These are phyloP conservation scores for Discoglossus pictus DNA, from an alignment of 2,797 vertebrate genomes.

Conservation along the genomic window DNA sequence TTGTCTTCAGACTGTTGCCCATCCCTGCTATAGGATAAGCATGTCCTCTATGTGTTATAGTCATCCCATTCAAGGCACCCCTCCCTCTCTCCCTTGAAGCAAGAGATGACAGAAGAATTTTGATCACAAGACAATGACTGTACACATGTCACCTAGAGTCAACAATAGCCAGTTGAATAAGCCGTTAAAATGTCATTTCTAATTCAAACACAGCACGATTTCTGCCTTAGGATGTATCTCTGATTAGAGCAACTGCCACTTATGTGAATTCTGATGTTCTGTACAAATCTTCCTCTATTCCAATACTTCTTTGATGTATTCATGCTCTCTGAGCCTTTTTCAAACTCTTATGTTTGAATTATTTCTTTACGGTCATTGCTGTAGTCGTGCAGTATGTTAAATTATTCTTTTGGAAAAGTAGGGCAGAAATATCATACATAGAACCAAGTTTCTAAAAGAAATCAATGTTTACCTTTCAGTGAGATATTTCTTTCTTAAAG, in stretches of 20 bases:
- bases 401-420: too few species aligned
- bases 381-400: too few species aligned
- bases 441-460: too few species aligned
- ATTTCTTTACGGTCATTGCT: too few species aligned
- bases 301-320: constrained; percentile 6
- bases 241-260: constrained; percentile 49
- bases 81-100: constrained; percentile 33
- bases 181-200: constrained; percentile 40
- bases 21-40: not conserved
- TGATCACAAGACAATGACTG: constrained; percentile 37
- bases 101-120: constrained; percentile 42
- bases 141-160: constrained; percentile 42
- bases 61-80: constrained; percentile 20
- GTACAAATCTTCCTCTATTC: constrained; percentile 31
- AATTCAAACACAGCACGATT: constrained; percentile 35
- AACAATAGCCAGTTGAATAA: constrained; percentile 42
- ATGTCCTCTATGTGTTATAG: constrained; percentile 22
- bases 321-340: not conserved
- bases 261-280: constrained; percentile 30
- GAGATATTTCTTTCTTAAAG: too few species aligned
- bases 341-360: not conserved
- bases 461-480: too few species aligned
- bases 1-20: too few species aligned
- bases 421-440: too few species aligned
- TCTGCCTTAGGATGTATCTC: constrained; percentile 36